Base-by-base conservation (phyloP, 2,113 vertebrate genomes). In the Cariama cristata region DNA sequence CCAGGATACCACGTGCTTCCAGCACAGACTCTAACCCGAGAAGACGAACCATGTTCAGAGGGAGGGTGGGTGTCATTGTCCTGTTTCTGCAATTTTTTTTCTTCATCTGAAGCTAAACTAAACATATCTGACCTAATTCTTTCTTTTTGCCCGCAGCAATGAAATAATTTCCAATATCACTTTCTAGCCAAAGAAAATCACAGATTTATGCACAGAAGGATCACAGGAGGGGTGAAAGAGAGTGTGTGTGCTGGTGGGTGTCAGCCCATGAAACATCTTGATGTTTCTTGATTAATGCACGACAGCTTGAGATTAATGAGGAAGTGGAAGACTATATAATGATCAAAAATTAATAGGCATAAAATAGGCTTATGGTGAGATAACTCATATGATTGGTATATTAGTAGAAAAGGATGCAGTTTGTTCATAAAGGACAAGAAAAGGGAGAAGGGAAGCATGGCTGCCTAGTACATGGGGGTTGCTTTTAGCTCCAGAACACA, bases 1-100 rank as follows among this genome's bases (percentile, higher is more conserved):
- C 96, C 97, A 97, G 91, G 73, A 94, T 89, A 68, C 79, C 91
- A 95, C 28, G 28, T 97, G 95, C 66, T 91, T 56, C 74, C 87
- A 89, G 90, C 59, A 67, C 47, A 59, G 89, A 19, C 64, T 63
- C 14, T 32, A 76, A 53, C 30, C 63, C 47, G 1, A 35, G 90
- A 90, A 93, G 87, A 90, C 0, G 3, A 95, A 60, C 64, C 35
- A 40, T 1, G 0, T 74, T 95, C 52, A 44, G 55, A 77, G 24
- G 28, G 50, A 53, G 63, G 55, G 30, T 0, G 72, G 63, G 18
- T 38, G 66, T 45, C 30, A 11, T 22, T 49, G 13, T 69, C 81
- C 52, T 32, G 8, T 32, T 79, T 47, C 77, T 88, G 44, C 23
- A 8, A 15, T 8, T 18, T 40, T 33, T 83, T 93, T 83, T 44